These are phyloP conservation scores for Didymodactylos carnosus DNA, from an alignment of 2,888 invertebrate genomes.

Conservation along the genomic window DNA sequence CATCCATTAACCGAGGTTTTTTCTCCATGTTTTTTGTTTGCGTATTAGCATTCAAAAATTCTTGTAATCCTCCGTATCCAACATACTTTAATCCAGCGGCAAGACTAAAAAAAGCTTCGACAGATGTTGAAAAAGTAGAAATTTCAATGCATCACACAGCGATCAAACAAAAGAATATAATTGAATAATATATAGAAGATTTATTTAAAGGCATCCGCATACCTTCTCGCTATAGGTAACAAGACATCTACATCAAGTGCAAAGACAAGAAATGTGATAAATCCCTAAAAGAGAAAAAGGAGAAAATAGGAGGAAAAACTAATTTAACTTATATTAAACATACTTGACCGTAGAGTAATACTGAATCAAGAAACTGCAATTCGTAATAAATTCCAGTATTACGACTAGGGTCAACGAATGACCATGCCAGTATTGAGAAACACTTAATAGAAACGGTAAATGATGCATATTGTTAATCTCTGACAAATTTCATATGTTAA, in stretches of 20 bases:
- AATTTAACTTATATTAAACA: not conserved
- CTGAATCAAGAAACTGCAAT: slow-evolving; percentile 70
- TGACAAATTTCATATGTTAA: not conserved
- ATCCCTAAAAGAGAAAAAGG: slow-evolving; percentile 40
- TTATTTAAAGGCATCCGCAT: not conserved
- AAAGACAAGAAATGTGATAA: slow-evolving; percentile 64
- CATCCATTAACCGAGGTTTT: not conserved
- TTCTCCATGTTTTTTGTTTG: no score
- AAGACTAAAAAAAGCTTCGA: no score
- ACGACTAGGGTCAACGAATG: slow-evolving; percentile 24
- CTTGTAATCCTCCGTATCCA: no score
- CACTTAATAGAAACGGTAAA: slow-evolving; percentile 40
- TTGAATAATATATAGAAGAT: no score
- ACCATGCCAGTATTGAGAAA: slow-evolving; percentile 42
- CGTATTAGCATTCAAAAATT: no score
- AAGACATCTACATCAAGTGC: slow-evolving; percentile 59
- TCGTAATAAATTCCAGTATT: slow-evolving; percentile 68
- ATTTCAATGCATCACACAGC: no score
- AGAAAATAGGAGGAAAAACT: not conserved
- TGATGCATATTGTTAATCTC: not conserved
- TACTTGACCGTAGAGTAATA: slow-evolving; percentile 60
- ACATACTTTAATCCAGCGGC: no score
- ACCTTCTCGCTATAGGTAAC: slow-evolving; percentile 6
- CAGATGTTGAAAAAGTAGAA: no score
- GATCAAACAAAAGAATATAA: no score